These are phyloP conservation scores for Hemibagrus wyckioides DNA, from an alignment of 2,113 vertebrate species.

Conservation along the genomic window DNA sequence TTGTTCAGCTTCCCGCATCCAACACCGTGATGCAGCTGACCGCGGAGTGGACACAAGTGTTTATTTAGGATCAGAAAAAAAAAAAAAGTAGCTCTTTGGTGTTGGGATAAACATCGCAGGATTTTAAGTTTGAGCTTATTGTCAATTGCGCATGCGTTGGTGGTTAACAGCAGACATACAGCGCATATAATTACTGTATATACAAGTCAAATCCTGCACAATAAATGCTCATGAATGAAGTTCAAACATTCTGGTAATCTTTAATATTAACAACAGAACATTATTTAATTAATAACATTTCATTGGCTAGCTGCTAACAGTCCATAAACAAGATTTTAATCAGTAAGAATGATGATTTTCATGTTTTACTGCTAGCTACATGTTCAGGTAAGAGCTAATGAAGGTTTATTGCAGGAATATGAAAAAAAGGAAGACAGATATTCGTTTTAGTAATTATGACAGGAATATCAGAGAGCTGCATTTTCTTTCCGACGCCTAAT, in stretches of 20 bases:
- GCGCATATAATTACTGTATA: too few species aligned
- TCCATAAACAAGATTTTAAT: not conserved
- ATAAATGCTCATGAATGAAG: not conserved
- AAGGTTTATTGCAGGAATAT: not conserved
- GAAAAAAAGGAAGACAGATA: not conserved
- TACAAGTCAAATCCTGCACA: not conserved
- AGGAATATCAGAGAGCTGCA: not conserved
- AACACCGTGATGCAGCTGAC: slow-evolving; percentile 55
- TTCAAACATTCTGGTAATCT: not conserved
- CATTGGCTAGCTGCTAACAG: not conserved
- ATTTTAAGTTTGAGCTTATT: not conserved
- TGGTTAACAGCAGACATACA: not conserved
- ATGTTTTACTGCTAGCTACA: not conserved
- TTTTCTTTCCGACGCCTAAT: not conserved
- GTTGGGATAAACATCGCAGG: not conserved
- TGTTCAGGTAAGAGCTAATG: not conserved
- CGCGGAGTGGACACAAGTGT: not conserved
- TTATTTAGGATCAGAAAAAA: not conserved
- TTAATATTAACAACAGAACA: not conserved
- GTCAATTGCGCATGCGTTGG: not conserved
- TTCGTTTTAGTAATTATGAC: not conserved
- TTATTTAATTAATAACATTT: not conserved
- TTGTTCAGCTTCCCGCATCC: slow-evolving; percentile 53
- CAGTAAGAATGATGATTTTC: not conserved
- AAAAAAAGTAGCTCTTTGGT: not conserved